These are phyloP conservation scores for Phrynosoma platyrhinos DNA, from an alignment of 2,113 vertebrate species.

Conservation along the genomic window DNA sequence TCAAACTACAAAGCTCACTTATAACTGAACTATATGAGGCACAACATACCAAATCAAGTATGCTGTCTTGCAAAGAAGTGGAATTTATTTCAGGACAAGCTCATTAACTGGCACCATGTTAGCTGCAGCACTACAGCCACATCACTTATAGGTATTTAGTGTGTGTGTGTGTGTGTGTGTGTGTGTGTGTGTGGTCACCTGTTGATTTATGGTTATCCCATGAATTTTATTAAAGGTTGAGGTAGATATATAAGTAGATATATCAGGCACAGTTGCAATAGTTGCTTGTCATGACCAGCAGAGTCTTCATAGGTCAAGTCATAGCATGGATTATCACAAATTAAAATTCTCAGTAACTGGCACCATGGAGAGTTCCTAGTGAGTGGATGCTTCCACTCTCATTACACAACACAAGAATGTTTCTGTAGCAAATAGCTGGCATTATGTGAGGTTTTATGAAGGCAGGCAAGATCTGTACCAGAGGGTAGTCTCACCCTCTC, in stretches of 20 bases:
- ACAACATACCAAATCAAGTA: background rate
- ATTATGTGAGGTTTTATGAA: background rate
- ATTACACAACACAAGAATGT: too few species aligned
- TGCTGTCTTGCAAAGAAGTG: background rate
- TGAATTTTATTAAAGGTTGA: too few species aligned
- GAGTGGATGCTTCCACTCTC: background rate
- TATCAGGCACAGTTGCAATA: too few species aligned
- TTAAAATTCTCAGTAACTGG: background rate
- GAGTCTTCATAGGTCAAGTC: background rate
- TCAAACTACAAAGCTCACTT: background rate
- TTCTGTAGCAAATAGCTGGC: background rate
- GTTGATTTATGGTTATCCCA: too few species aligned
- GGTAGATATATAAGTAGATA: too few species aligned
- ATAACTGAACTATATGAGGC: background rate
- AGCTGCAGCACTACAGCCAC: background rate
- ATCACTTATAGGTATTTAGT: background rate
- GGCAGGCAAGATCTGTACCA: background rate
- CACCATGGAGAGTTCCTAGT: background rate
- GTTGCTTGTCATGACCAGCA: background rate
- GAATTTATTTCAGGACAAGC: background rate
- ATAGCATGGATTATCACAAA: background rate
- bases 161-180: background rate
- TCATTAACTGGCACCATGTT: background rate
- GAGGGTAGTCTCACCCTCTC: too few species aligned
- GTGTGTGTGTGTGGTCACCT: too few species aligned